A percentile compares a stretch with the other conserved stretches of the same genome.
Evolutionary conservation across 2,113 vertebrate genomes (phyloP).

Genomic region (Misgurnus anguillicaudatus): DNA sequence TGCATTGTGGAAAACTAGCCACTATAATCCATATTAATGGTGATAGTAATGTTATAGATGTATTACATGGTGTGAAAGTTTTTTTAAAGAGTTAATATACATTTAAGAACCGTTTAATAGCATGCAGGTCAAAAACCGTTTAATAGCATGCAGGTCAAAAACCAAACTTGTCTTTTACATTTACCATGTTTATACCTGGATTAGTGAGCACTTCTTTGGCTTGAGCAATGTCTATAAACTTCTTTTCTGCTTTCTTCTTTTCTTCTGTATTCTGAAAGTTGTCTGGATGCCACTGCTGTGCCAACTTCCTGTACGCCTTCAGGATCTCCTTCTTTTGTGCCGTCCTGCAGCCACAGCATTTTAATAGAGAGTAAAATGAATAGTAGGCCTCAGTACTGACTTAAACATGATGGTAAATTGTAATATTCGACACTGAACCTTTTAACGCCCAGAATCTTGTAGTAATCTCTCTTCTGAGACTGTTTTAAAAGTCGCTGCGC

Average conservation of each 20-base stretch:
- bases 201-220: conserved; percentile 98
- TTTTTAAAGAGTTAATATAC: too few species aligned
- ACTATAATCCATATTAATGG: too few species aligned
- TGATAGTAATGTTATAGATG: too few species aligned
- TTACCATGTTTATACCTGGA: conserved; percentile 77
- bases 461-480: conserved; percentile 95
- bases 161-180: too few species aligned
- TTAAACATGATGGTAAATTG: background rate
- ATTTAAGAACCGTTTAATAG: too few species aligned
- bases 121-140: too few species aligned
- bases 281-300: conserved; percentile 97
- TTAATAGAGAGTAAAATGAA: background rate
- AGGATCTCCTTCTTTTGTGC: conserved; percentile 98
- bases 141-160: too few species aligned
- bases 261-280: conserved; percentile 93
- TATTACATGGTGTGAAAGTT: too few species aligned
- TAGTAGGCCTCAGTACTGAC: background rate
- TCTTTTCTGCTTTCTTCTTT: conserved; percentile 96
- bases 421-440: conserved; percentile 73
- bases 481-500: conserved; percentile 93
- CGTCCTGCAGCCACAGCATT: conserved; percentile 74
- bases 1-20: too few species aligned
- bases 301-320: conserved; percentile 95
- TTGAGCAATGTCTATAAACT: conserved; percentile 96
- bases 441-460: conserved; percentile 98